A percentile compares a stretch with the other conserved stretches of the same genome.
phyloP scores from a whole-genome alignment of 2,888 invertebrate genomes.

The Nasonia oneida region DNA sequence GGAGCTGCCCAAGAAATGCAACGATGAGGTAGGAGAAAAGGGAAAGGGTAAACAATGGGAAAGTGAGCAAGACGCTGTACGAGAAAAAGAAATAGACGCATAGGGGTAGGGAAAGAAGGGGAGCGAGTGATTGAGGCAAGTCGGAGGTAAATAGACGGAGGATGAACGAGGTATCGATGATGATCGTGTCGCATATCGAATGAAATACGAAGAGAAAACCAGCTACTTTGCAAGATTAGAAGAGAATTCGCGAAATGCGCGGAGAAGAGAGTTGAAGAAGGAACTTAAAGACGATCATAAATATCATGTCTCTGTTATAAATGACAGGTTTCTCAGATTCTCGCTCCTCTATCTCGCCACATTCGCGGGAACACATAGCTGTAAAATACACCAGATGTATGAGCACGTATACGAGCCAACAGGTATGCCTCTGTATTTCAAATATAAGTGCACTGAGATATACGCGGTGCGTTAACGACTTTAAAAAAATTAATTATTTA shows the following conservation, averaged over 20 bases:
- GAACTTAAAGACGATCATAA: conserved; percentile 42
- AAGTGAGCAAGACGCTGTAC: neutral
- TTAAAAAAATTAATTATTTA: neutral
- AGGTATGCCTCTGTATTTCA: conserved; percentile 1
- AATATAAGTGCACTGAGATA: neutral
- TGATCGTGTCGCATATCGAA: neutral
- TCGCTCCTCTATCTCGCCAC: neutral
- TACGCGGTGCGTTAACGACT: neutral
- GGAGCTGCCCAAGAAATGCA: neutral
- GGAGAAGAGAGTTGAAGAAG: conserved; percentile 11
- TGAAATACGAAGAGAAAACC: neutral
- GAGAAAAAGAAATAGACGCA: neutral
- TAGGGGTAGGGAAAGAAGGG: no score
- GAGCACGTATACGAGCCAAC: neutral
- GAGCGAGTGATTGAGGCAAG: neutral
- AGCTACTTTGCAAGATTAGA: neutral
- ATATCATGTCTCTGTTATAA: conserved; percentile 25
- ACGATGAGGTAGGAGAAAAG: conserved; percentile 12
- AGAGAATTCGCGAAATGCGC: neutral
- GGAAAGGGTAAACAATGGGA: conserved; percentile 3
- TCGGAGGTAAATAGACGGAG: neutral
- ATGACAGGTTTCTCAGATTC: conserved; percentile 31
- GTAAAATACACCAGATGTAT: neutral
- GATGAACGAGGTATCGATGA: neutral
- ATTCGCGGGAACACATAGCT: neutral